These are phyloP conservation scores for Tyria jacobaeae DNA, from an alignment of 2,888 invertebrate species.

Conservation along the genomic window DNA sequence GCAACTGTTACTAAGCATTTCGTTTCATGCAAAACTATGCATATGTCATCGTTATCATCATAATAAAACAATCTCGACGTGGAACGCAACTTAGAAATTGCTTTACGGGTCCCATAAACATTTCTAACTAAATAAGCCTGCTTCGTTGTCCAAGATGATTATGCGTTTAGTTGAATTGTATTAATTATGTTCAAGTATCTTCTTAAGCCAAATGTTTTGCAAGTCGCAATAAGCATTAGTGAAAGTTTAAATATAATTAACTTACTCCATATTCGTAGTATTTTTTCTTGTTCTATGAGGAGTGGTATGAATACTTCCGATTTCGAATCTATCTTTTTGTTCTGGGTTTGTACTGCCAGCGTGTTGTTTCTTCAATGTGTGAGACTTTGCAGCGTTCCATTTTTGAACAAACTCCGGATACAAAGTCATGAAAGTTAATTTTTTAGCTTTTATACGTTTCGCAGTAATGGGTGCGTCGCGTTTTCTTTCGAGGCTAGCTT, in stretches of 20 bases:
- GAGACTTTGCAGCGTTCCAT: not conserved
- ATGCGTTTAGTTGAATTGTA: too few relatives aligned
- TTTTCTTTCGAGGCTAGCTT: not conserved
- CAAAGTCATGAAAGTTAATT: conserved; percentile 6
- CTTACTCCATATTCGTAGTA: not conserved
- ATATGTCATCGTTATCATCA: too few relatives aligned
- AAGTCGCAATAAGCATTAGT: too few relatives aligned
- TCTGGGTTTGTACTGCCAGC: not conserved
- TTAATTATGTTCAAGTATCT: too few relatives aligned
- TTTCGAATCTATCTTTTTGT: not conserved
- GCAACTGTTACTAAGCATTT: too few relatives aligned
- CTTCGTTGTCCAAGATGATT: too few relatives aligned
- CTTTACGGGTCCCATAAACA: too few relatives aligned
- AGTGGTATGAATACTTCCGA: not conserved
- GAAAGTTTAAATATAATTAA: not conserved
- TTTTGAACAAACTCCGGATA: conserved; percentile 11
- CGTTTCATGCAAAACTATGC: too few relatives aligned
- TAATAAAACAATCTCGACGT: too few relatives aligned
- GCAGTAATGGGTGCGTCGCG: not conserved
- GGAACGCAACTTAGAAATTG: too few relatives aligned
- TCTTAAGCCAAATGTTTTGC: too few relatives aligned
- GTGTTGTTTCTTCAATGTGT: not conserved
- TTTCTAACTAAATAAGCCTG: too few relatives aligned
- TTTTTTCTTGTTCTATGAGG: not conserved
- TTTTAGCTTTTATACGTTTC: not conserved